Percentiles rank a stretch among this genome's conserved stretches.
Conservation (phyloP, 2,888 invertebrate genomes). For the Theretra japonica region DNA sequence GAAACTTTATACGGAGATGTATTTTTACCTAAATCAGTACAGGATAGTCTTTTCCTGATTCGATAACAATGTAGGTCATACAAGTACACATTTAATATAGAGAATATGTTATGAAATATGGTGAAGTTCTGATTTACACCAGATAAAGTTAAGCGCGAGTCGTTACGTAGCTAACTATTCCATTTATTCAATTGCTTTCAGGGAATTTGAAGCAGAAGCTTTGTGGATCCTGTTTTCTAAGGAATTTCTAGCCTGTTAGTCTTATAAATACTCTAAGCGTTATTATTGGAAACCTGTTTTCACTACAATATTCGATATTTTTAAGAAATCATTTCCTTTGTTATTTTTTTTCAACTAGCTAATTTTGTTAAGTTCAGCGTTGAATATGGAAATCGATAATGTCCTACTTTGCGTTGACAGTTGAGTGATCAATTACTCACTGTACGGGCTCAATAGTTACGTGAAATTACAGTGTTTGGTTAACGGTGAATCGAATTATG, state of each 20-base stretch:
- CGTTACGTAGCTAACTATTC: not conserved
- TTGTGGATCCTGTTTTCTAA: not conserved
- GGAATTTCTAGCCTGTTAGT: not conserved
- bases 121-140: not conserved
- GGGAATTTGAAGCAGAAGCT: not conserved
- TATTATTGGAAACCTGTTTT: not conserved
- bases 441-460: not conserved
- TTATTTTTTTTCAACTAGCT: not conserved
- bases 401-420: not conserved
- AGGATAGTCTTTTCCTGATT: not conserved
- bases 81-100: not conserved
- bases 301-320: too few relatives aligned
- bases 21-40: constrained; percentile 14
- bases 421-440: constrained; percentile 17
- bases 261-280: too few relatives aligned
- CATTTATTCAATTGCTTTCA: not conserved
- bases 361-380: not conserved
- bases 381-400: constrained; percentile 2
- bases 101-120: not conserved
- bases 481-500: not conserved
- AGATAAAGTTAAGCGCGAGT: not conserved
- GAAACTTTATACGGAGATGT: not conserved
- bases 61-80: not conserved
- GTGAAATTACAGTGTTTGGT: not conserved
- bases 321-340: too few relatives aligned